Evolutionary conservation across 2,888 invertebrate species (phyloP), one percentile per base, ranked within the genome.

Genomic region (Clepsis dumicolana): DNA sequence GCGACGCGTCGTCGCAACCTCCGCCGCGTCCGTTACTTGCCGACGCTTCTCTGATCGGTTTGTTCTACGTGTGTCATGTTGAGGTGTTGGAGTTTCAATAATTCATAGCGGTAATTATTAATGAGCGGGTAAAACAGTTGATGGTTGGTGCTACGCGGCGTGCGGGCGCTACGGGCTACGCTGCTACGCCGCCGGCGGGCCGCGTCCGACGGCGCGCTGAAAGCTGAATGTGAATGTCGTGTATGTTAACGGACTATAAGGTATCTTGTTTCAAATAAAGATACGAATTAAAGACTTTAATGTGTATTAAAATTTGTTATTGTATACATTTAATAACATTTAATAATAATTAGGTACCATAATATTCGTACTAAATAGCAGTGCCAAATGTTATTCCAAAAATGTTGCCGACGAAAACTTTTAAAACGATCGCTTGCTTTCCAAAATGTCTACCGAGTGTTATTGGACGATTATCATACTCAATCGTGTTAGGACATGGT

Each of bases 21-120:
- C 74, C 61, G 69, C 64, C 54, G 81, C 81, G 80, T 75, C 80
- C 80, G 65, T 71, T 64, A 67, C 64, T 79, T 78, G 75, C 76
- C 70, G 73, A 60, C 72, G 72, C 75, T 77, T 78, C 82, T 78
- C 78, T 75, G 81, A 81, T 75, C 79, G 72, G 73, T 70, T 72
- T 80, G 76, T 78, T 76, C 74, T 80, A 77, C 78, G 82, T 71
- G 56, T 56, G 48, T 53, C 50, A 63, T 59, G 60, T 71, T 72
- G 72, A 73, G 73, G 72, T 76, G 75, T 70, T 70, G 73, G 70
- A 72, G 74, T 72, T 68, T 71, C 41, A 41, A 52, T 68, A 64
- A 59, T 64, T 64, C 38, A 53, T 25, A 44, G 14, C n/a, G 25
- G 41, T 21, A 62, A 44, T 68, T 29, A 41, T 57, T 38, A 53